Percentiles rank a stretch among this genome's conserved stretches.
Evolutionary conservation across 2,797 vertebrate genomes (phyloP).

Genomic region (Zalophus californianus): DNA sequence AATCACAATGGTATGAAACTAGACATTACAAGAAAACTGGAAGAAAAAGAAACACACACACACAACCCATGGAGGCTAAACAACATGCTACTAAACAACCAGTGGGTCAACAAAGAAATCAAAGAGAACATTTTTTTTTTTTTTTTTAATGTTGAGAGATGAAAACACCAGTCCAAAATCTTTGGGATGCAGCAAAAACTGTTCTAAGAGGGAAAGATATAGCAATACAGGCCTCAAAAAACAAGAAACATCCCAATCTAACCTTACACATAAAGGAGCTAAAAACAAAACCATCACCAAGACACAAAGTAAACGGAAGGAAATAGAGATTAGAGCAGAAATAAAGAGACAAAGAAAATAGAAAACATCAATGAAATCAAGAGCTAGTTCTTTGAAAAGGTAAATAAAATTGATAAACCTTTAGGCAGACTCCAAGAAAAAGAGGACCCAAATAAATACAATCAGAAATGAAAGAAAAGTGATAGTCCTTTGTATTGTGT

Average conservation of each 20-base stretch:
- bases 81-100: background rate
- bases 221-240: background rate
- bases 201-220: background rate
- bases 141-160: background rate
- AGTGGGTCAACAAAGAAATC: background rate
- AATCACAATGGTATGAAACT: background rate
- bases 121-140: background rate
- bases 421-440: background rate
- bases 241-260: background rate
- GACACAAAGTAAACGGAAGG: background rate
- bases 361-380: background rate
- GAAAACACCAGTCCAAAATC: background rate
- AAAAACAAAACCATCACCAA: background rate
- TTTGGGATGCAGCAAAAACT: background rate
- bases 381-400: background rate
- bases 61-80: background rate
- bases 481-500: background rate
- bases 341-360: background rate
- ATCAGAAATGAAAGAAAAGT: background rate
- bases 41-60: no score
- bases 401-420: background rate
- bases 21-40: background rate
- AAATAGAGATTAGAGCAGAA: background rate
- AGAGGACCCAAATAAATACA: background rate
- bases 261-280: background rate